A percentile compares a stretch with the other conserved stretches of the same genome.
Conservation (phyloP, 1,140 invertebrate genomes). For the Sycobia sp. region DNA sequence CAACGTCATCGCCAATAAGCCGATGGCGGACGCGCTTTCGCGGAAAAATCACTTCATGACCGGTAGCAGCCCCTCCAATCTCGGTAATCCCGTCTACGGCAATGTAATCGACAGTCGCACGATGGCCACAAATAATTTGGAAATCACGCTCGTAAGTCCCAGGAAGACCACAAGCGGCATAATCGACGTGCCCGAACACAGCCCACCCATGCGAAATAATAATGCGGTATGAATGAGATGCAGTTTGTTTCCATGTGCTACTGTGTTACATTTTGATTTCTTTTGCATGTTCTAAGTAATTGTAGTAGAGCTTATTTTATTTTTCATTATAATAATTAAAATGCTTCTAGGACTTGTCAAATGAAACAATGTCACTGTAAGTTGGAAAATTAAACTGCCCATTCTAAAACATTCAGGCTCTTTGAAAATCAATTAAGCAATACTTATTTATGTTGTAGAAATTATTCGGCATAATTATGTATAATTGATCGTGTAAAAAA, state of each 20-base stretch:
- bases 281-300: too few relatives aligned
- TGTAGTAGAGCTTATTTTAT: too few relatives aligned
- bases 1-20: not conserved
- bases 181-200: constrained; percentile 12
- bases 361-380: too few relatives aligned
- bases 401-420: too few relatives aligned
- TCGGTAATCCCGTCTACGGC: constrained; percentile 35
- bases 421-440: too few relatives aligned
- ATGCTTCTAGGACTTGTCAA: too few relatives aligned
- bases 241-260: not conserved
- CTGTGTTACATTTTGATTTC: too few relatives aligned
- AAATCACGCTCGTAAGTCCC: constrained; percentile 58
- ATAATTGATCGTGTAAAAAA: too few relatives aligned
- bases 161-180: constrained; percentile 37
- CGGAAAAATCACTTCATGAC: constrained; percentile 37
- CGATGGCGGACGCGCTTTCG: not conserved
- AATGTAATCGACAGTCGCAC: constrained; percentile 55
- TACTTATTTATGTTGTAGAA: too few relatives aligned
- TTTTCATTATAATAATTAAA: too few relatives aligned
- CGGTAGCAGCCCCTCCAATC: constrained; percentile 20
- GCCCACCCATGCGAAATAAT: constrained; percentile 45
- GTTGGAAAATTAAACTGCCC: too few relatives aligned
- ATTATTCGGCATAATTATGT: too few relatives aligned
- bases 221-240: constrained; percentile 14
- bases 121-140: constrained; percentile 57